phyloP scores from a whole-genome alignment of 2,797 vertebrate genomes.

The Tarsius wallacei region DNA sequence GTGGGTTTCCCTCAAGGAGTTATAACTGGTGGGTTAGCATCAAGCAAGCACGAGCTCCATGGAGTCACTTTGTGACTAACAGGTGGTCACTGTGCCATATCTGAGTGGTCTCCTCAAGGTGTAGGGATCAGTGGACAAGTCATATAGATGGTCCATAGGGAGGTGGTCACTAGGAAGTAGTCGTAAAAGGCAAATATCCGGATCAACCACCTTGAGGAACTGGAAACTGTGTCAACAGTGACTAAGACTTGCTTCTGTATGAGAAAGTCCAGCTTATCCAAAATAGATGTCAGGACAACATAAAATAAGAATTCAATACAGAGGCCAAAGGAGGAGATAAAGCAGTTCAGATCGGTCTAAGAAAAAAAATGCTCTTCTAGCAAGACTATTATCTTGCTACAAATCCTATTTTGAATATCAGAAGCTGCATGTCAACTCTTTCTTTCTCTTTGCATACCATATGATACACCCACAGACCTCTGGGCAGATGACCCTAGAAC shows the following conservation, averaged over 20 bases:
- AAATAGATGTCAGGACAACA: neutral
- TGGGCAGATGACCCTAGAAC: conserved; percentile 48
- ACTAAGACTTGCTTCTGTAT: neutral
- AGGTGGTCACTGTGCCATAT: neutral
- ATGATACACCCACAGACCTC: conserved; percentile 14
- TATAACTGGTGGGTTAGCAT: neutral
- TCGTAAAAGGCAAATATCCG: neutral
- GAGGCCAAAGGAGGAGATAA: neutral
- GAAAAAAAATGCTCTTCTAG: neutral
- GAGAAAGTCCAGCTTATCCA: neutral
- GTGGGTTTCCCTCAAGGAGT: neutral
- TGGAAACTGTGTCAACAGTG: neutral
- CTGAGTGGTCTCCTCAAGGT: neutral
- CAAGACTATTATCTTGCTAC: conserved; percentile 51
- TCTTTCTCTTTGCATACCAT: conserved; percentile 29
- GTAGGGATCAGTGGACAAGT: neutral
- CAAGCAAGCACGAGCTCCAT: neutral
- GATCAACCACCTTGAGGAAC: neutral
- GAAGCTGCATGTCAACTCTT: conserved; percentile 37
- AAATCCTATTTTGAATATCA: conserved; percentile 66
- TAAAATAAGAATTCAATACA: neutral
- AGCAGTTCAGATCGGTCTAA: conserved; percentile 15
- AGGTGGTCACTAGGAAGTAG: neutral
- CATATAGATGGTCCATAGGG: neutral
- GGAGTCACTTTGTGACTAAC: neutral